Conservation (phyloP, 2,888 invertebrate species). For the Heteromurus nitidus region DNA sequence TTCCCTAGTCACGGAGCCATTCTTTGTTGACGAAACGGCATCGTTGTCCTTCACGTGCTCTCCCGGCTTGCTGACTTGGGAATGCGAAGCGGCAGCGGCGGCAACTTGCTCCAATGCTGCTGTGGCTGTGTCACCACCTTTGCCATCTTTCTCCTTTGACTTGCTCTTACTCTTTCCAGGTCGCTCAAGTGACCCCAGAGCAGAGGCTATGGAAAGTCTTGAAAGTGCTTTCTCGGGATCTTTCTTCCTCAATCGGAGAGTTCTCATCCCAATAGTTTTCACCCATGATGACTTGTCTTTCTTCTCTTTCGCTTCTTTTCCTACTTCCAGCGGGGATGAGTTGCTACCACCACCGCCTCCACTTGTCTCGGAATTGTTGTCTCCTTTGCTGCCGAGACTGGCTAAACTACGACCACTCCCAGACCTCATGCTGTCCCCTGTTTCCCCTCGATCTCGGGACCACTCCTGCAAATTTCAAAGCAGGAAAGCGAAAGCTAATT, state of each 20-base stretch:
- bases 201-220: slow-evolving; percentile 60
- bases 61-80: slow-evolving; percentile 40
- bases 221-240: slow-evolving; percentile 62
- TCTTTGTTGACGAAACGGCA: slow-evolving; percentile 59
- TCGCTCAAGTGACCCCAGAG: slow-evolving; percentile 58
- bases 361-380: slow-evolving; percentile 37
- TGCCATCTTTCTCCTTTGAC: slow-evolving; percentile 34
- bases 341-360: slow-evolving; percentile 12
- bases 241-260: slow-evolving; percentile 68
- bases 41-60: slow-evolving; percentile 63
- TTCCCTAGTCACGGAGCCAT: slow-evolving; percentile 53
- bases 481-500: not conserved
- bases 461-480: slow-evolving; percentile 51
- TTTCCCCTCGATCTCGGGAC: slow-evolving; percentile 23
- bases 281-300: slow-evolving; percentile 71
- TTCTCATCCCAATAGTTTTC: slow-evolving; percentile 72
- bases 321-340: slow-evolving; percentile 53
- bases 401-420: slow-evolving; percentile 63
- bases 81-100: too few relatives aligned
- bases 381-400: slow-evolving; percentile 61
- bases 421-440: slow-evolving; percentile 65
- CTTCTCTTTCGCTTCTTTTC: slow-evolving; percentile 71
- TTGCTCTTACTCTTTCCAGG: slow-evolving; percentile 50
- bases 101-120: not conserved
- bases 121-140: slow-evolving; percentile 17